phyloP scores from a whole-genome alignment of 1,140 invertebrate species.

The Epicauta chinensis region DNA sequence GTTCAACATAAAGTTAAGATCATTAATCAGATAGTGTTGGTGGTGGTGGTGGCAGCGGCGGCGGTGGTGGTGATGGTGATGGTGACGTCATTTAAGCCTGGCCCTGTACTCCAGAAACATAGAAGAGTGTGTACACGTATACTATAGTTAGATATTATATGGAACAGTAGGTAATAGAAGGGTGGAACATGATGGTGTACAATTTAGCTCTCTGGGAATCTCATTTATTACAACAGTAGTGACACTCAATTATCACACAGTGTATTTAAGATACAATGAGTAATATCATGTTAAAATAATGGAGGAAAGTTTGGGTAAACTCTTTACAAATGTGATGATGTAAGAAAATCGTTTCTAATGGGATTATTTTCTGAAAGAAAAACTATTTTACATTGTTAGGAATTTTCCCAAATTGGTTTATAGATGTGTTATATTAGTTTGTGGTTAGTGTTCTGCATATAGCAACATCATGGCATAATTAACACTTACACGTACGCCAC shows the following conservation, averaged over 20 bases:
- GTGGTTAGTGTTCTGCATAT: constrained; percentile 20
- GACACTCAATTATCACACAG: constrained; percentile 34
- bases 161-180: background rate
- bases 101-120: constrained; percentile 16
- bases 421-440: background rate
- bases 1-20: constrained; percentile 36
- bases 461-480: constrained; percentile 32
- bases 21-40: constrained; percentile 34
- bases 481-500: constrained; percentile 33
- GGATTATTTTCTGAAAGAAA: no score
- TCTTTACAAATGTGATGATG: no score
- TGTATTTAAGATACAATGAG: constrained; percentile 22
- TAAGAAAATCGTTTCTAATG: no score
- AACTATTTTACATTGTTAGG: no score
- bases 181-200: background rate
- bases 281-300: constrained; percentile 19
- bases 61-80: background rate
- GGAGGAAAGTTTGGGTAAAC: background rate
- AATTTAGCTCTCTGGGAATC: constrained; percentile 13
- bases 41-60: no score
- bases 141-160: background rate
- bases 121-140: background rate
- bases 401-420: no score
- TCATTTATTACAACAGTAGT: constrained; percentile 35
- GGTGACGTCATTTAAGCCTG: constrained; percentile 29